Conservation (phyloP, 2,113 vertebrate genomes). For the Poeciliopsis turrubarensis region DNA sequence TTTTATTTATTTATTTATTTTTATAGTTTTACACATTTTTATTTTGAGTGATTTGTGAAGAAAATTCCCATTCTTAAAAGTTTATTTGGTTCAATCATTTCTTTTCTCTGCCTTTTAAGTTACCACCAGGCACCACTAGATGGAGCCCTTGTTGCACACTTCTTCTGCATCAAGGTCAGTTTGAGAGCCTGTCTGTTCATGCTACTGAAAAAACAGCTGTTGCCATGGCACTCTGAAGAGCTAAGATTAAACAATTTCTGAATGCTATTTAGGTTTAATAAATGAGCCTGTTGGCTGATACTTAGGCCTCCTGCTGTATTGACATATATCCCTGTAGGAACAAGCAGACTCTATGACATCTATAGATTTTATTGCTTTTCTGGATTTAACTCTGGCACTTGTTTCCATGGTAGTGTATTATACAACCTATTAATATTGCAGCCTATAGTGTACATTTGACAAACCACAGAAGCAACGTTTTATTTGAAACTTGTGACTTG, state of each 20-base stretch:
- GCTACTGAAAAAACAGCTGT: conserved; percentile 41
- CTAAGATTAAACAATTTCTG: conserved; percentile 34
- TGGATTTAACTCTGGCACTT: conserved; percentile 9
- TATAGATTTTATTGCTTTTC: background rate
- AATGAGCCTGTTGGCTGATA: conserved; percentile 15
- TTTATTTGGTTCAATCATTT: background rate
- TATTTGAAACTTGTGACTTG: conserved; percentile 18
- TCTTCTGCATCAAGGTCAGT: background rate
- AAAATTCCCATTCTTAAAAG: no score
- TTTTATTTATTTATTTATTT: background rate
- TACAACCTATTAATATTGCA: conserved; percentile 8
- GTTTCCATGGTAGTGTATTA: conserved; percentile 8
- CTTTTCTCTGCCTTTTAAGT: background rate
- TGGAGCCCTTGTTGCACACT: conserved; percentile 27
- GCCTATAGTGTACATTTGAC: conserved; percentile 4
- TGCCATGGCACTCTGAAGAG: conserved; percentile 54
- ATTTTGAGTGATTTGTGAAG: no score
- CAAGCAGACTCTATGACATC: background rate
- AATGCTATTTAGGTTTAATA: conserved; percentile 43
- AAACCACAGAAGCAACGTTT: conserved; percentile 5
- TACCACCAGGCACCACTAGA: conserved; percentile 29
- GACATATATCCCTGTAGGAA: background rate
- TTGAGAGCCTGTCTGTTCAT: background rate
- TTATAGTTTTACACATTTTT: background rate
- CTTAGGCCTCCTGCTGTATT: conserved; percentile 14